Conservation (phyloP, 1,140 invertebrate species). For the Drosophila quadrilineata region DNA sequence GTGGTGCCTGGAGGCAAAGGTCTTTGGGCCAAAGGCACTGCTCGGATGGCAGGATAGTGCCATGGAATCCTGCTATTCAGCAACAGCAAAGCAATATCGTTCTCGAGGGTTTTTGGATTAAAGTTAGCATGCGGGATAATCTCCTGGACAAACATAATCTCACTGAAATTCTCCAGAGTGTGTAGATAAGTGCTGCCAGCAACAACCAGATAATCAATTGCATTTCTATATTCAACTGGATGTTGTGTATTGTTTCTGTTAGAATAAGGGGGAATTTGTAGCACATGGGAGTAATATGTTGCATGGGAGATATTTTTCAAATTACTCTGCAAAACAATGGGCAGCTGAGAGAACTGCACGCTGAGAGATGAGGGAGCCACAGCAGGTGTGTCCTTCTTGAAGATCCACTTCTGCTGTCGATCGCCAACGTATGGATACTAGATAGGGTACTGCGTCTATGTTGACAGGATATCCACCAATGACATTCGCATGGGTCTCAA, state of each 20-base stretch:
- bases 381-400: slow-evolving; percentile 47
- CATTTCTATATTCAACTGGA: not conserved
- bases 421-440: slow-evolving; percentile 45
- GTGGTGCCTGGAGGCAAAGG: slow-evolving; percentile 1
- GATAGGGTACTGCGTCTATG: slow-evolving; percentile 34
- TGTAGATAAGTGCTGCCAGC: slow-evolving; percentile 30
- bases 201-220: slow-evolving; percentile 34
- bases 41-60: not conserved
- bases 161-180: not conserved
- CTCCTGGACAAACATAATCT: slow-evolving; percentile 32
- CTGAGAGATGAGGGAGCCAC: slow-evolving; percentile 50
- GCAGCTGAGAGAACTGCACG: slow-evolving; percentile 51
- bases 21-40: not conserved
- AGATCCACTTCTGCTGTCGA: slow-evolving; percentile 8
- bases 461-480: slow-evolving; percentile 47
- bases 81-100: slow-evolving; percentile 56
- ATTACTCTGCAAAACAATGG: slow-evolving; percentile 56
- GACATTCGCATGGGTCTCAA: slow-evolving; percentile 32
- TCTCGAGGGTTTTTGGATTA: slow-evolving; percentile 25
- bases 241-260: slow-evolving; percentile 30
- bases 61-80: slow-evolving; percentile 37
- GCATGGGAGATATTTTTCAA: not conserved
- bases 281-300: not conserved
- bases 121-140: slow-evolving; percentile 36
- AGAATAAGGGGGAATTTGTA: not conserved